Evolutionary conservation across 2,113 vertebrate species (phyloP).

Genomic region (Acinonyx jubatus): DNA sequence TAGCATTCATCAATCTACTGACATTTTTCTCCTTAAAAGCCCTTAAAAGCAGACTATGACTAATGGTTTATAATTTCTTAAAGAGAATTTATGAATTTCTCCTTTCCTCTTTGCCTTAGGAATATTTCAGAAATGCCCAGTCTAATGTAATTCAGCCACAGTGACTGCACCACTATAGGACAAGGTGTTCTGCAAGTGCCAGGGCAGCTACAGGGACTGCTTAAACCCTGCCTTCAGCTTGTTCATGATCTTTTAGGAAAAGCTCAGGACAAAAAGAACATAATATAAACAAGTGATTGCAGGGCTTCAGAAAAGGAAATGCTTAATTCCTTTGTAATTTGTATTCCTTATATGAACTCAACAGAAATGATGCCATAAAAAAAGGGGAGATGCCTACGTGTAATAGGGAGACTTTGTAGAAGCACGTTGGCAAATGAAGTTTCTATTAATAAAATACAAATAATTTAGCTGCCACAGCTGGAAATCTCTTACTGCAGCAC

Average conservation of each 20-base stretch:
- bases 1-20: background rate
- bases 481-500: slow-evolving; percentile 29
- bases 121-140: slow-evolving; percentile 29
- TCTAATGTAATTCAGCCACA: slow-evolving; percentile 22
- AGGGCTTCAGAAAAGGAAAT: background rate
- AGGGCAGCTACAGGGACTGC: background rate
- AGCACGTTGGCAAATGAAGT: slow-evolving; percentile 61
- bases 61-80: slow-evolving; percentile 9
- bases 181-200: background rate
- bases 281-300: slow-evolving; percentile 17
- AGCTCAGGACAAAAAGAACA: background rate
- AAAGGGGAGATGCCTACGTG: background rate
- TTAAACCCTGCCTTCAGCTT: slow-evolving; percentile 16
- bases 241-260: slow-evolving; percentile 50
- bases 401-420: slow-evolving; percentile 53
- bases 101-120: slow-evolving; percentile 31
- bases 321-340: slow-evolving; percentile 20
- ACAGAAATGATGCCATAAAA: slow-evolving; percentile 17
- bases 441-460: slow-evolving; percentile 73
- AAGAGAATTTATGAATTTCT: slow-evolving; percentile 45
- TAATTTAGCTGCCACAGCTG: slow-evolving; percentile 73
- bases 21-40: background rate
- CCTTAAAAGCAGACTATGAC: slow-evolving; percentile 40
- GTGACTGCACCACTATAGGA: background rate
- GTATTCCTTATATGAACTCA: slow-evolving; percentile 28